Evolutionary conservation across 2,797 vertebrate genomes (phyloP).

Genomic region (Ciconia nigra): DNA sequence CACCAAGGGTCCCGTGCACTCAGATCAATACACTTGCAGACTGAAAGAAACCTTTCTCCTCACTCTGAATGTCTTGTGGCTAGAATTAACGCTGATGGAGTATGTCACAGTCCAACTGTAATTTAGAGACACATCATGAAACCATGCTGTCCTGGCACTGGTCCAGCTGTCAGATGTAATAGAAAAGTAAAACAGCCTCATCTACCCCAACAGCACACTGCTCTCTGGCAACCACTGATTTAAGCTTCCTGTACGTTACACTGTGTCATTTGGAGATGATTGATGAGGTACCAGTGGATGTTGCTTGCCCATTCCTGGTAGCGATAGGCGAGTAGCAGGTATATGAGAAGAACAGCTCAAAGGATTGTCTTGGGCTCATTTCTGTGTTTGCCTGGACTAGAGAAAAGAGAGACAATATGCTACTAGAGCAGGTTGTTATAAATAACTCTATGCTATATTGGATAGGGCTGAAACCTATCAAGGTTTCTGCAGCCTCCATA

Average conservation of each 20-base stretch:
- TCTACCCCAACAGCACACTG: neutral
- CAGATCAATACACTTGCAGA: neutral
- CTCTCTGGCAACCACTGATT: neutral
- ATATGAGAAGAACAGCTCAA: neutral
- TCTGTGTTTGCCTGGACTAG: neutral
- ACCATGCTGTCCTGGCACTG: neutral
- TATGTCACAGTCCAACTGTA: constrained; percentile 5
- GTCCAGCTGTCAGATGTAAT: constrained; percentile 27
- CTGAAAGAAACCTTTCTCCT: constrained; percentile 26
- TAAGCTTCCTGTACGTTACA: neutral
- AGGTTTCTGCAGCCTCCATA: neutral
- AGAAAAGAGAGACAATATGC: neutral
- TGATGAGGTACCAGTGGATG: neutral
- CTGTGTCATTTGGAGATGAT: neutral
- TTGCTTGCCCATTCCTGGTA: neutral
- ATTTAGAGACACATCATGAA: neutral
- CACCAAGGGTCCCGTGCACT: neutral
- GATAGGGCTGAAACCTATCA: accelerated
- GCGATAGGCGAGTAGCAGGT: neutral
- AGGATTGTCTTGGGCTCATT: neutral
- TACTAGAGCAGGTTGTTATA: neutral
- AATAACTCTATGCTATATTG: accelerated
- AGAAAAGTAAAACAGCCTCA: neutral
- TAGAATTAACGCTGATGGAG: neutral
- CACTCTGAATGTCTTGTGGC: neutral